Percentiles rank a stretch among this genome's conserved stretches.
Conservation (phyloP, 2,797 vertebrate genomes). For the Carapus acus region DNA sequence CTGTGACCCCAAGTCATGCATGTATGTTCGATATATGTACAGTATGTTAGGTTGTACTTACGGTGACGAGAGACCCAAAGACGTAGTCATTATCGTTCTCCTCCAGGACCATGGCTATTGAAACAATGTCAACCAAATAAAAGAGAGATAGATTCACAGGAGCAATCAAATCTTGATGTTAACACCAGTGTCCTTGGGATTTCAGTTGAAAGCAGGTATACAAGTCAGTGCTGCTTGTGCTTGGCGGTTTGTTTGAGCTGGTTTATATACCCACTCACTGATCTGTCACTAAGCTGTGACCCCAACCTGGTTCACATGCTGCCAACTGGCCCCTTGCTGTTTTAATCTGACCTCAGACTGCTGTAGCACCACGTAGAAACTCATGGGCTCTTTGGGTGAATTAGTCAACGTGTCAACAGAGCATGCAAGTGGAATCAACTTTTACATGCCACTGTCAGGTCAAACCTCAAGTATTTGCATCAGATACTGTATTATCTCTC, state of each 20-base stretch:
- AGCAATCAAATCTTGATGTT: no score
- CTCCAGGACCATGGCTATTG: constrained; percentile 67
- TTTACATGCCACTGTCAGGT: accelerated
- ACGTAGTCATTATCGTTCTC: constrained; percentile 62
- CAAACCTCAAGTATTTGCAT: neutral
- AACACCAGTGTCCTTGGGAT: constrained; percentile 7
- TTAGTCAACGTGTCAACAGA: constrained; percentile 12
- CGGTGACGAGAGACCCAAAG: constrained; percentile 62
- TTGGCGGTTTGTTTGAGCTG: constrained; percentile 44
- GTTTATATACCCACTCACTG: constrained; percentile 52
- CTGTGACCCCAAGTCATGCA: no score
- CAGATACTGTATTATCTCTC: neutral
- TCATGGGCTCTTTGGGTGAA: constrained; percentile 17
- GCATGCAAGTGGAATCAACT: no score
- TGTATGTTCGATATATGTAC: no score
- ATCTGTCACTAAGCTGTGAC: constrained; percentile 57
- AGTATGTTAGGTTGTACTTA: constrained; percentile 55
- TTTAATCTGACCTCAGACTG: constrained; percentile 62
- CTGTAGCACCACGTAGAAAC: constrained; percentile 23
- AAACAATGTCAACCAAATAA: neutral
- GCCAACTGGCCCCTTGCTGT: constrained; percentile 44
- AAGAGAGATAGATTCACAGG: neutral
- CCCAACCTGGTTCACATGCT: constrained; percentile 35
- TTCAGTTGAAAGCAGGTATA: neutral
- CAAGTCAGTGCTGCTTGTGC: constrained; percentile 2